Evolutionary conservation across 2,888 invertebrate species (phyloP).

Genomic region (Clunio marinus): DNA sequence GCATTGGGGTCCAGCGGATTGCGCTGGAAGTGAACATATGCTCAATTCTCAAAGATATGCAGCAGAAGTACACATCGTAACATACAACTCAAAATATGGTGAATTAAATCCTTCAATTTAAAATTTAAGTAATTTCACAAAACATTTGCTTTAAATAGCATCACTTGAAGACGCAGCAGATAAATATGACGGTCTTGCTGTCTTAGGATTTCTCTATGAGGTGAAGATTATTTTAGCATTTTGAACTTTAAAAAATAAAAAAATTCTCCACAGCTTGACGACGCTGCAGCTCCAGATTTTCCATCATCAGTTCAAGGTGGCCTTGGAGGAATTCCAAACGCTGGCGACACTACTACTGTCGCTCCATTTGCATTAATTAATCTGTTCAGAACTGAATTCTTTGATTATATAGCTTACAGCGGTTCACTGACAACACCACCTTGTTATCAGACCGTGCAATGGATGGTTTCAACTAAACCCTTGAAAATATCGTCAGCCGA

Average conservation of each 20-base stretch:
- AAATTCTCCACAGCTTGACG: not conserved
- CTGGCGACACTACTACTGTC: too few relatives aligned
- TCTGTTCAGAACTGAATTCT: constrained; percentile 1
- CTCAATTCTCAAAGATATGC: not conserved
- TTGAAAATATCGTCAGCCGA: not conserved
- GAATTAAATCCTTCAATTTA: too few relatives aligned
- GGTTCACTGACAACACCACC: constrained; percentile 24
- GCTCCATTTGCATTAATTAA: not conserved
- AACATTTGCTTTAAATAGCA: not conserved
- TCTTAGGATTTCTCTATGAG: constrained; percentile 20
- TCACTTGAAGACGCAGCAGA: not conserved
- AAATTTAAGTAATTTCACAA: not conserved
- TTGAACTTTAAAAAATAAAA: too few relatives aligned
- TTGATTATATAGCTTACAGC: not conserved
- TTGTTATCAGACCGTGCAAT: constrained; percentile 19
- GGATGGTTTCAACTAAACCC: constrained; percentile 2
- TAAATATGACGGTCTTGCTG: constrained; percentile 1
- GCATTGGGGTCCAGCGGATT: too few relatives aligned
- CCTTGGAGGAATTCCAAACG: too few relatives aligned
- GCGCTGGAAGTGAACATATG: constrained; percentile 9
- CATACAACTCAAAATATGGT: constrained; percentile 16
- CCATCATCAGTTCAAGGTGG: not conserved
- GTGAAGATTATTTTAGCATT: too few relatives aligned
- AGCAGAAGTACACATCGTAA: constrained; percentile 10
- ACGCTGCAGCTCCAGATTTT: not conserved